Conservation (phyloP, 2,888 invertebrate genomes). For the Caenorhabditis zanzibari region DNA sequence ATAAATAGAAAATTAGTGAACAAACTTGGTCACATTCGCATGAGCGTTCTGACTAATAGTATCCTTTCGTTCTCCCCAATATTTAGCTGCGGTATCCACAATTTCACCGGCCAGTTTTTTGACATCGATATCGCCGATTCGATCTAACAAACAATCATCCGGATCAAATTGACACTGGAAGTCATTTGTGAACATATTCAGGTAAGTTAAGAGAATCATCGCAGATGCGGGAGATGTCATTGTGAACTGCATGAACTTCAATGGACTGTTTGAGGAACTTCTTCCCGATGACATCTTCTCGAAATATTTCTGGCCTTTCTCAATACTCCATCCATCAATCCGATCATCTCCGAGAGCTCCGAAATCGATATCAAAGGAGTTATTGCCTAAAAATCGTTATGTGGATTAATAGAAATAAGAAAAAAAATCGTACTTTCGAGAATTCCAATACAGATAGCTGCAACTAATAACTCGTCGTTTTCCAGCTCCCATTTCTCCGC, state of each 20-base stretch:
- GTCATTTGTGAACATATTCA: background rate
- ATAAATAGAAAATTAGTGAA: background rate
- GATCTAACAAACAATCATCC: background rate
- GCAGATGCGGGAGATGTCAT: conserved; percentile 16
- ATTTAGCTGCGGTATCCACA: background rate
- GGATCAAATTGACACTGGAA: background rate
- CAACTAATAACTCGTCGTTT: conserved; percentile 3
- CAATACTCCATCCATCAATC: conserved; percentile 36
- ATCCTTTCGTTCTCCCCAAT: conserved; percentile 1
- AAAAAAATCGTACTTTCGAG: conserved; percentile 15
- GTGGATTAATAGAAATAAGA: too few species aligned
- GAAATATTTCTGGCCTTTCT: background rate
- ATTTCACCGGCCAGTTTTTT: background rate
- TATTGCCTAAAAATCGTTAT: conserved; percentile 32
- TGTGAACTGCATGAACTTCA: conserved; percentile 40
- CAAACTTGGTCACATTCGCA: background rate
- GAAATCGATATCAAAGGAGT: conserved; percentile 37
- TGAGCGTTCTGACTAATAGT: background rate
- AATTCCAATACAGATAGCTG: conserved; percentile 41
- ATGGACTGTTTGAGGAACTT: background rate
- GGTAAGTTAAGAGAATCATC: conserved; percentile 20
- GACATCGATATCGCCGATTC: background rate
- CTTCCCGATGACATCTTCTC: background rate
- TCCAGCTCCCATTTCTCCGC: conserved; percentile 12
- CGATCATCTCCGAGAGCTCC: conserved; percentile 8